A percentile compares a stretch with the other conserved stretches of the same genome.
phyloP scores from a whole-genome alignment of 2,888 invertebrate genomes.

The Spicauda simplicius region DNA sequence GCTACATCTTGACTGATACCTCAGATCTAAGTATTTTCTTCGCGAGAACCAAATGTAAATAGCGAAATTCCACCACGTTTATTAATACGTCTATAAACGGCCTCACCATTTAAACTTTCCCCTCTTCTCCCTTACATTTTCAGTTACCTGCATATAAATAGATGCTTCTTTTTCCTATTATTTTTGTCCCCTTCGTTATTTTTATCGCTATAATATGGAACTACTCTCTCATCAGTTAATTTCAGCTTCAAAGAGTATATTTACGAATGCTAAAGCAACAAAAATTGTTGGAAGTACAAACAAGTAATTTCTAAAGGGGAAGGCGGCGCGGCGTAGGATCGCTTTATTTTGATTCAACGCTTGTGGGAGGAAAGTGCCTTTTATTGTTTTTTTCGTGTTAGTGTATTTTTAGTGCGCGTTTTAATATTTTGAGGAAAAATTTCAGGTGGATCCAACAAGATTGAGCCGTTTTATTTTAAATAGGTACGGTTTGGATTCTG shows the following conservation, averaged over 20 bases:
- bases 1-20: too few relatives aligned
- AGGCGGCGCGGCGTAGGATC: background rate
- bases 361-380: conserved; percentile 3
- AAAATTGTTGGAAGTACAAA: conserved; percentile 9
- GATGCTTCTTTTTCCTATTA: background rate
- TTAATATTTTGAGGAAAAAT: background rate
- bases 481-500: too few relatives aligned
- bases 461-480: too few relatives aligned
- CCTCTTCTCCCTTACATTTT: background rate
- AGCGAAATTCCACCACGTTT: background rate
- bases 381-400: background rate
- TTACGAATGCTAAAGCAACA: conserved; percentile 11
- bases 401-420: background rate
- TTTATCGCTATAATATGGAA: background rate
- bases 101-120: background rate
- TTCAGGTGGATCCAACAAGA: background rate
- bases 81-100: background rate
- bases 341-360: conserved; percentile 26
- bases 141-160: background rate
- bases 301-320: conserved; percentile 4
- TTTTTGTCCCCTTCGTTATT: conserved; percentile 10
- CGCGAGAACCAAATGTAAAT: too few relatives aligned
- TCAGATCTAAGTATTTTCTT: too few relatives aligned
- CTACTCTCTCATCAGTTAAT: conserved; percentile 13
- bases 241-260: conserved; percentile 12